These are phyloP conservation scores for Aurelia sp. DNA, from an alignment of 30 jellyfish, hydroid and myxozoan genomes.

Conservation along the genomic window DNA sequence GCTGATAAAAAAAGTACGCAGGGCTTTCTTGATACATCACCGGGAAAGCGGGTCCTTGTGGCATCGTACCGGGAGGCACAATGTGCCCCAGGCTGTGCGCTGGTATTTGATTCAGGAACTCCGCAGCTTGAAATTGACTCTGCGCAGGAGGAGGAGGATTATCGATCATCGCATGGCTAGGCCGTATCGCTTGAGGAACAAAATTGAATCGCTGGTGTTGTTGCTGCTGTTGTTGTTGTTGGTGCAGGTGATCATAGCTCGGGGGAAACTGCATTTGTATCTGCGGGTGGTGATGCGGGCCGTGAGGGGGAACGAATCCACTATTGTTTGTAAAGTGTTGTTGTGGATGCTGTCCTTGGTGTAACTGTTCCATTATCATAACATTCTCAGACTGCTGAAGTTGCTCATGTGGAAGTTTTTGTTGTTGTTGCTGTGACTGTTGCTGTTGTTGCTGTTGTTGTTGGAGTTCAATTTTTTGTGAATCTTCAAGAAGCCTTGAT, in stretches of 20 bases:
- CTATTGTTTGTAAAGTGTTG: constrained; percentile 19
- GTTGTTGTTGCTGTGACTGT: constrained; percentile 30
- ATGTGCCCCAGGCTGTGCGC: constrained; percentile 56
- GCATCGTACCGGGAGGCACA: constrained; percentile 48
- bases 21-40: constrained; percentile 69
- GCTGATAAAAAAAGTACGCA: constrained; percentile 69
- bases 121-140: constrained; percentile 60
- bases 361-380: constrained; percentile 33
- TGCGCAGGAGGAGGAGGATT: constrained; percentile 16
- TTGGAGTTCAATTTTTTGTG: constrained; percentile 27
- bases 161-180: constrained; percentile 44
- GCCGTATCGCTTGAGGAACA: constrained; percentile 55
- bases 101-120: constrained; percentile 36
- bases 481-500: constrained; percentile 35
- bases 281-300: constrained; percentile 66
- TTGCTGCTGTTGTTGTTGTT: constrained; percentile 50
- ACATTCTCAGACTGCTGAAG: constrained; percentile 48
- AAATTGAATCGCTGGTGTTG: constrained; percentile 44
- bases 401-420: constrained; percentile 49
- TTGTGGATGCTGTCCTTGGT: constrained; percentile 28
- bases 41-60: constrained; percentile 70
- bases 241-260: constrained; percentile 61
- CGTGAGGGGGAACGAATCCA: constrained; percentile 50
- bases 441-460: constrained; percentile 67
- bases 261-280: constrained; percentile 70